Base-by-base conservation (phyloP, 2,113 vertebrate genomes). In the Ciconia boyciana region DNA sequence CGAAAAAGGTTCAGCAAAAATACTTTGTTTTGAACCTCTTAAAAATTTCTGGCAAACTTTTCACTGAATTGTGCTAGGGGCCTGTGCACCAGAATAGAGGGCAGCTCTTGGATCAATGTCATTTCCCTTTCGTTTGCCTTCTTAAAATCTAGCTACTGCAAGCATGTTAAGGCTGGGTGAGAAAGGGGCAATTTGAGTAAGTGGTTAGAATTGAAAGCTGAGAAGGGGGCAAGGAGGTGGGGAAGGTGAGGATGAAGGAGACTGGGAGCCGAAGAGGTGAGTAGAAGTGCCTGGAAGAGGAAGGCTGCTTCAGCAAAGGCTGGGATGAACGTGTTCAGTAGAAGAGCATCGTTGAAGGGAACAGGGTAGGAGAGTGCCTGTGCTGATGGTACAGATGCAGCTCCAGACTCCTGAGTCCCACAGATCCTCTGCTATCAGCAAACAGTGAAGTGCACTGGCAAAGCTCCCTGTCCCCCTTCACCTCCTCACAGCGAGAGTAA, bases 1-100 rank as follows among this genome's bases (percentile, higher is more conserved):
- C 6, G 4, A 93, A 95, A 90, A 80, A 64, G 26, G 55, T 70
- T 83, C 79, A 58, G 58, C 48, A 92, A 78, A 92, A 94, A 86
- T 32, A 93, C 75, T 93, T 91, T 90, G 79, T 75, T 96, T 92
- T 96, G 88, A 96, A 95, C 83, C 83, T 88, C 92, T 48, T 68
- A 75, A 77, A 83, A 86, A 55, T 20, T 83, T 88, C 93, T 87
- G 93, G 86, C 64, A 61, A 64, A 46, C 46, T 68, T 86, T 31
- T 46, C 79, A 49, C 36, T 39, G 19, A 64, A 41, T 49, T 48
- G n/a, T 48, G 84, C 43, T 64, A 54, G 28, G 29, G n/a, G 69
- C 34, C 21, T 77, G 48, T 16, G 77, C 26, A 2, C 51, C 61
- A 61, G 64, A 62, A 74, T 55, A 62, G 68, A 75, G 28, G 48